These are phyloP conservation scores for Lasioglossum lativentre DNA, from an alignment of 2,888 invertebrate genomes.

Conservation along the genomic window DNA sequence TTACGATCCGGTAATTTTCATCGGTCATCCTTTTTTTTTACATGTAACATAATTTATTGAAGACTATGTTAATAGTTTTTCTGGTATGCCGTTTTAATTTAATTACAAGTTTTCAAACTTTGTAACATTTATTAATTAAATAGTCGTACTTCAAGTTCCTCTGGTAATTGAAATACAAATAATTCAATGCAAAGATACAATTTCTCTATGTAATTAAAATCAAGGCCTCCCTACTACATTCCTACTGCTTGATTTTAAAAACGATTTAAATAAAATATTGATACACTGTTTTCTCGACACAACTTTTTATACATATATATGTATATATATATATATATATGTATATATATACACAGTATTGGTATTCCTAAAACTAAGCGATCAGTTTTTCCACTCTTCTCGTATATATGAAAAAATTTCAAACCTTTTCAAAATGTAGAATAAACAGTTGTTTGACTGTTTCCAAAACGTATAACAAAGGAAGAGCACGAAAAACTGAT, in stretches of 20 bases:
- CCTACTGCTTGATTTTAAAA: slow-evolving; percentile 69
- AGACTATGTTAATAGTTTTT: slow-evolving; percentile 12
- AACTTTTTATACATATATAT: slow-evolving; percentile 58
- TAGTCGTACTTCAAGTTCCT: slow-evolving; percentile 31
- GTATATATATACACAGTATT: slow-evolving; percentile 69
- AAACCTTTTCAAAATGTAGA: slow-evolving; percentile 39
- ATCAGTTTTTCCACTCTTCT: slow-evolving; percentile 75
- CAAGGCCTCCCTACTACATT: slow-evolving; percentile 72
- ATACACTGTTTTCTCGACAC: slow-evolving; percentile 75
- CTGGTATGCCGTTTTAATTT: slow-evolving; percentile 20
- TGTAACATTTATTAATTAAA: slow-evolving; percentile 44
- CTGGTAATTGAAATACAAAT: slow-evolving; percentile 37
- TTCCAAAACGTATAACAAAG: slow-evolving; percentile 56
- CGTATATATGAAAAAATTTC: slow-evolving; percentile 44
- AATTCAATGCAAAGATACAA: slow-evolving; percentile 45
- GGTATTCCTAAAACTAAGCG: slow-evolving; percentile 75
- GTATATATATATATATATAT: neutral
- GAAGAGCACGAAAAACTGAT: slow-evolving; percentile 73
- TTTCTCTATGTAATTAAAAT: slow-evolving; percentile 70
- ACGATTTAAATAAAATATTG: slow-evolving; percentile 73
- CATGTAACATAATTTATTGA: slow-evolving; percentile 22
- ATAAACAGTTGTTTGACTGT: slow-evolving; percentile 53
- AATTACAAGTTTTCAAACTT: slow-evolving; percentile 30
- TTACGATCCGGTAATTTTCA: slow-evolving; percentile 17
- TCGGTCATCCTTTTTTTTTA: slow-evolving; percentile 4